Conservation (phyloP, 2,113 vertebrate genomes). For the Pan troglodytes region NHGRI_mPanTro3-v2.1_pri NC_072407.2:66699001-66699500, state of each 20-base stretch:
- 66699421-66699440: fast-evolving
- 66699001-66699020: neutral
- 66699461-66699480: neutral
- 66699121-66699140: fast-evolving
- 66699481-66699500: neutral
- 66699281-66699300: neutral
- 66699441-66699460: neutral
- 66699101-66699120: neutral
- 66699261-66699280: neutral
- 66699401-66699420: neutral
- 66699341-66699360: neutral
- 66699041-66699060: neutral
- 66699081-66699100: neutral
- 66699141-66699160: neutral
- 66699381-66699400: neutral
- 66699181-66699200: neutral
- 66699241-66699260: neutral
- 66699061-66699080: neutral
- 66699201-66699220: neutral
- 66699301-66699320: neutral
- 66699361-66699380: neutral
- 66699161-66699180: fast-evolving
- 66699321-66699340: neutral
- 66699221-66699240: neutral
- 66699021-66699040: neutral